A percentile compares a stretch with the other conserved stretches of the same genome.
These are phyloP conservation scores for Bufotes viridis DNA, from an alignment of 2,797 vertebrate species.

Conservation along the genomic window DNA sequence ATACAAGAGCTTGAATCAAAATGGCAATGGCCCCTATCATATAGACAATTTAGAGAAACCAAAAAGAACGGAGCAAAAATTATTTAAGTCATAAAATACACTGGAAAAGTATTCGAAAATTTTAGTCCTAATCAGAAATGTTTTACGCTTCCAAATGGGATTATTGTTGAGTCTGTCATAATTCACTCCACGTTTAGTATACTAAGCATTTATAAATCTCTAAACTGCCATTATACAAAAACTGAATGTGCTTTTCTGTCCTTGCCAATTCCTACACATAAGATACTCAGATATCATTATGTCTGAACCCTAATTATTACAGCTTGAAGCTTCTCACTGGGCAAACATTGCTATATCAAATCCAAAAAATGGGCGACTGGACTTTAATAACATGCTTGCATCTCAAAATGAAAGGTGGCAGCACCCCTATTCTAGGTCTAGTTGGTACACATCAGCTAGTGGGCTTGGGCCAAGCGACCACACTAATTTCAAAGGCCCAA, in stretches of 20 bases:
- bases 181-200: slow-evolving; percentile 69
- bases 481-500: too few species aligned
- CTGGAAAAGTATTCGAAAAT: neutral
- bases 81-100: neutral
- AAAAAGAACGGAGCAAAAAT: neutral
- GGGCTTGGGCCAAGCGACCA: too few species aligned
- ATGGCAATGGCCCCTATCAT: neutral
- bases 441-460: too few species aligned
- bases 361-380: neutral
- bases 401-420: too few species aligned
- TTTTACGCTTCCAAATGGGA: slow-evolving; percentile 65
- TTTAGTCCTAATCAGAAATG: neutral
- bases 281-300: neutral
- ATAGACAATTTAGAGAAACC: neutral
- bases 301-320: neutral
- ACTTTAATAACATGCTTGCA: neutral
- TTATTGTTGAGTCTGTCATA: slow-evolving; percentile 68
- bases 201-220: slow-evolving; percentile 53
- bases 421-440: too few species aligned
- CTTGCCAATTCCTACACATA: neutral
- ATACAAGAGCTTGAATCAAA: neutral
- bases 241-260: neutral
- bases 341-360: neutral
- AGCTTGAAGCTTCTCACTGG: neutral
- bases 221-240: neutral